phyloP scores from a whole-genome alignment of 2,888 invertebrate genomes.

The Esperia sulphurella region DNA sequence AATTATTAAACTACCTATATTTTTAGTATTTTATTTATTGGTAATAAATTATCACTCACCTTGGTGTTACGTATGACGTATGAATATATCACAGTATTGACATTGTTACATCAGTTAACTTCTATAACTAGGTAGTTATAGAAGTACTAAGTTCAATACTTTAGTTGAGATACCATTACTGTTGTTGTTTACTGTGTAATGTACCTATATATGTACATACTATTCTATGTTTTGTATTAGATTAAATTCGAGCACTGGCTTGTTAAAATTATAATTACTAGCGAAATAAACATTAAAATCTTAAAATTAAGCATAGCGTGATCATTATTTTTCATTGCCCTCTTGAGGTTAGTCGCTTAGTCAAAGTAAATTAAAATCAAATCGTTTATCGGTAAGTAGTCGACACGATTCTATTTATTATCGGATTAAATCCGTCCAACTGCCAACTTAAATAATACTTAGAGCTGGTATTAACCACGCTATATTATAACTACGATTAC shows the following conservation, averaged over 20 bases:
- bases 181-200: too few species aligned
- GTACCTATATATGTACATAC: too few species aligned
- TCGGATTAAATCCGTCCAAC: slow-evolving; percentile 20
- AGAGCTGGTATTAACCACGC: not conserved
- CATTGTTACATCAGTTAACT: too few species aligned
- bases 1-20: too few species aligned
- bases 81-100: too few species aligned
- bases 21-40: too few species aligned
- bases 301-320: slow-evolving; percentile 14
- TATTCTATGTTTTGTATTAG: not conserved
- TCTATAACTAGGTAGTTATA: too few species aligned
- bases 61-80: too few species aligned
- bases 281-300: not conserved
- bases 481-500: too few species aligned
- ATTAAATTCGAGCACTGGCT: not conserved
- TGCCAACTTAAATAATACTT: slow-evolving; percentile 21
- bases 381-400: slow-evolving; percentile 20
- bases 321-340: slow-evolving; percentile 17
- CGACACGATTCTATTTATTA: slow-evolving; percentile 20
- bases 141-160: too few species aligned
- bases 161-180: too few species aligned
- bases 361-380: slow-evolving; percentile 28
- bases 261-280: not conserved
- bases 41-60: too few species aligned
- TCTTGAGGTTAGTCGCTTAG: slow-evolving; percentile 23